phyloP scores from a whole-genome alignment of 2,797 vertebrate species.

The Coccyzus lansbergi region DNA sequence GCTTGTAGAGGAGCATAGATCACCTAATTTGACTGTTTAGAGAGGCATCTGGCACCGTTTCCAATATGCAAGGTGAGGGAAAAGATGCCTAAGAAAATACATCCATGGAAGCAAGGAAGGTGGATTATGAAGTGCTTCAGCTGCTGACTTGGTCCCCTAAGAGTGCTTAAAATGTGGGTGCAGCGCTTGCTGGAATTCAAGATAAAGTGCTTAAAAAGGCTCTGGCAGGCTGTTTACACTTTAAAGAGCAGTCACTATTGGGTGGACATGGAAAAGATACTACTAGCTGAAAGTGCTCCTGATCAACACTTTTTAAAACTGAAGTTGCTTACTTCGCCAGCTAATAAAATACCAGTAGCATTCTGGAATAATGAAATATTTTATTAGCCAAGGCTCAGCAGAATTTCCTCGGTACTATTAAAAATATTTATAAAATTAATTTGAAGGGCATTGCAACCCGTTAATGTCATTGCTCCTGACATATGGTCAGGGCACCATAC shows the following conservation, averaged over 20 bases:
- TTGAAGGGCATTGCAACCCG: background rate
- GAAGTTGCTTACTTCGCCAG: background rate
- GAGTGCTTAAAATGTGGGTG: background rate
- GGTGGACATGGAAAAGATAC: background rate
- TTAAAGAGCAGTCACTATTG: background rate
- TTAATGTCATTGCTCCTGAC: background rate
- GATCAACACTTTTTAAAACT: background rate
- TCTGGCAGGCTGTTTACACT: background rate
- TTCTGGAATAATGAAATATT: background rate
- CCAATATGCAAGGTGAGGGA: background rate
- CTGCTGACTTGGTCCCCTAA: background rate
- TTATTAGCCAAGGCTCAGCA: background rate
- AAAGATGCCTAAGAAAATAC: background rate
- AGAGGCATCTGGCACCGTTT: background rate
- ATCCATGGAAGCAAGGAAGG: background rate
- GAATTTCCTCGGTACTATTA: background rate
- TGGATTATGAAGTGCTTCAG: background rate
- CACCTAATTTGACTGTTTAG: background rate
- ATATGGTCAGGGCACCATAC: background rate
- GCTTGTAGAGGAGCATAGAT: background rate
- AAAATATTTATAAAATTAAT: constrained; percentile 33
- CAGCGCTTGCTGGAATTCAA: background rate
- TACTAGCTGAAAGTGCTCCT: background rate
- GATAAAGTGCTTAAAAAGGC: background rate
- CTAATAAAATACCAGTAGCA: background rate